Percentiles rank a stretch among this genome's conserved stretches.
phyloP scores from a whole-genome alignment of 35 echinoderm and acorn worm genomes.

The Anneissia japonica region DNA sequence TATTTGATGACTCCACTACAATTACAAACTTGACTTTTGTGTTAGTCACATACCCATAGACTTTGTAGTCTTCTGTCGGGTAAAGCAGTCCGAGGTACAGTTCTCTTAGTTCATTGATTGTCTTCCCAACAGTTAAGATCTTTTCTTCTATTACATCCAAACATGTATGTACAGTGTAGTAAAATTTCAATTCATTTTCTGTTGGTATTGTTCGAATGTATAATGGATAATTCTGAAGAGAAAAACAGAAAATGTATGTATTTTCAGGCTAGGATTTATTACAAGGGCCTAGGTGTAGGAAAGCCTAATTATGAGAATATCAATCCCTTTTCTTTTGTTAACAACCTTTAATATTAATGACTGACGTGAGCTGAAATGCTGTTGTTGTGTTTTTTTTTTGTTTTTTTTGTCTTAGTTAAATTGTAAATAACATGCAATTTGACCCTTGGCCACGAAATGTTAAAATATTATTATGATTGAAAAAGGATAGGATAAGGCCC shows the following conservation, averaged over 20 bases:
- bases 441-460: too few relatives aligned
- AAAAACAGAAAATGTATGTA: neutral
- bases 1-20: conserved; percentile 94
- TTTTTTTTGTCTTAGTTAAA: too few relatives aligned
- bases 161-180: conserved; percentile 96
- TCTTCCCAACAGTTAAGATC: conserved; percentile 75
- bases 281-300: too few relatives aligned
- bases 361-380: too few relatives aligned
- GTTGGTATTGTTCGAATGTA: conserved; percentile 92
- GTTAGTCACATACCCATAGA: conserved; percentile 97
- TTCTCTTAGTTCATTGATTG: conserved; percentile 77
- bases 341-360: too few relatives aligned
- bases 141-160: conserved; percentile 98
- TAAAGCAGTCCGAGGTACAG: conserved; percentile 87
- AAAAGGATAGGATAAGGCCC: too few relatives aligned
- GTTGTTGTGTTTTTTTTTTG: too few relatives aligned
- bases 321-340: too few relatives aligned
- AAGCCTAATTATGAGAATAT: too few relatives aligned
- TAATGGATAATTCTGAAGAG: conserved; percentile 85
- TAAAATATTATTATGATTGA: too few relatives aligned
- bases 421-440: too few relatives aligned
- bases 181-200: conserved; percentile 97
- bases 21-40: conserved; percentile 99
- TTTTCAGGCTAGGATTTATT: too few relatives aligned
- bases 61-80: conserved; percentile 97